Base-by-base conservation (phyloP, 2,113 vertebrate genomes). In the Bos indicus region DNA sequence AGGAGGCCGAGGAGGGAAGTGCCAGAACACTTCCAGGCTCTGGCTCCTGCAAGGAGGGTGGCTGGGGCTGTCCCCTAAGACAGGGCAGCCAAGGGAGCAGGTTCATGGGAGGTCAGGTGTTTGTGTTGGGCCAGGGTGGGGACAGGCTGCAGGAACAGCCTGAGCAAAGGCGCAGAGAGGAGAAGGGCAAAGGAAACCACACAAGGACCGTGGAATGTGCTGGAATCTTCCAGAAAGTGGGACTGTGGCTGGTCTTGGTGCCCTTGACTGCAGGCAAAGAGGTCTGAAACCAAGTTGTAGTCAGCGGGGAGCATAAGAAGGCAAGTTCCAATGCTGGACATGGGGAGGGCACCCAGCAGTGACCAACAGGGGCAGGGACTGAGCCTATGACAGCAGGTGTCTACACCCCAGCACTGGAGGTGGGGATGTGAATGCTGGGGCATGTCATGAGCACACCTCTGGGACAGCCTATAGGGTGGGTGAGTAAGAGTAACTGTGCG, bases 11-110 rank as follows among this genome's bases (percentile, higher is more conserved):
- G 16, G 36, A 56, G 51, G 16, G 26, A 46, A 52, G 48, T 10
- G 7, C 30, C 7, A 17, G n/a, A 43, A 17, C 21, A 57, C 67
- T 15, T 7, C 36, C 19, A 26, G 46, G 11, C 54, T 52, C 60
- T 10, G 26, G 36, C 23, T 81, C 11, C 6, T 16, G 23, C 28
- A 0, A 2, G 1, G 8, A 13, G 15, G 2, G 59, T 23, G 9
- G 9, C 57, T 40, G 40, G 26, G 26, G 11, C 48, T 33, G 16
- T 60, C 48, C 60, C 48, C 14, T 2, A 11, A 30, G 23, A 48
- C 30, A n/a, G 77, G 74, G 52, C 74, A 81, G 51, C 15, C n/a
- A 2, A 2, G 19, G 71, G 54, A 78, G 17, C 48, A 19, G 83
- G 59, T 1, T 28, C 19, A 4, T 0, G 10, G 59, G 67, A 57